A percentile compares a stretch with the other conserved stretches of the same genome.
phyloP scores from a whole-genome alignment of 2,888 invertebrate genomes.

The Tenthredo mesomela region DNA sequence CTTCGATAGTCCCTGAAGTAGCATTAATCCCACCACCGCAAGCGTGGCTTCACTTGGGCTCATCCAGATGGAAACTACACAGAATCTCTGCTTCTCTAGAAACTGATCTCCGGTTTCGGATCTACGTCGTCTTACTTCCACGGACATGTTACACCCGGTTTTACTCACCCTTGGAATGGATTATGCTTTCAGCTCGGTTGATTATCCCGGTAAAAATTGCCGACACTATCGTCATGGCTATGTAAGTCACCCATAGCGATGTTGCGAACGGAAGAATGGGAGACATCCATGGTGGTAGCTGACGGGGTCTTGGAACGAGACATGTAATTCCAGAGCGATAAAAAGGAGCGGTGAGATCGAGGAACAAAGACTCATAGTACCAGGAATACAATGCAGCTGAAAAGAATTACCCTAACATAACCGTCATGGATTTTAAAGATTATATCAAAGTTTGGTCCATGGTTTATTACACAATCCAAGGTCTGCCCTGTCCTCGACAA shows the following conservation, averaged over 20 bases:
- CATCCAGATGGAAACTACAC: not conserved
- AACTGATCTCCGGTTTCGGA: not conserved
- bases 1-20: constrained; percentile 19
- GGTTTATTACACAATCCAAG: constrained; percentile 57
- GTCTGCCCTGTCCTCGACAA: constrained; percentile 62
- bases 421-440: not conserved
- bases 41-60: constrained; percentile 1
- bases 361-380: constrained; percentile 61
- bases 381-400: constrained; percentile 63
- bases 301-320: constrained; percentile 61
- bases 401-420: not conserved
- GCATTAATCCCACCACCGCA: not conserved
- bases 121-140: no score
- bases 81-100: not conserved
- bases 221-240: constrained; percentile 54
- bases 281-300: constrained; percentile 19
- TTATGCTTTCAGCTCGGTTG: not conserved
- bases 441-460: not conserved
- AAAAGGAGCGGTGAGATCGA: constrained; percentile 63
- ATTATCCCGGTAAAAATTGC: constrained; percentile 45
- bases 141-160: not conserved
- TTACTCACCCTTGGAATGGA: constrained; percentile 19
- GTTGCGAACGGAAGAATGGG: constrained; percentile 17
- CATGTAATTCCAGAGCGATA: constrained; percentile 63
- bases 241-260: constrained; percentile 15